Evolutionary conservation across 2,888 invertebrate species (phyloP), one percentile per base, ranked within the genome.

Genomic region (Pocota personata): DNA sequence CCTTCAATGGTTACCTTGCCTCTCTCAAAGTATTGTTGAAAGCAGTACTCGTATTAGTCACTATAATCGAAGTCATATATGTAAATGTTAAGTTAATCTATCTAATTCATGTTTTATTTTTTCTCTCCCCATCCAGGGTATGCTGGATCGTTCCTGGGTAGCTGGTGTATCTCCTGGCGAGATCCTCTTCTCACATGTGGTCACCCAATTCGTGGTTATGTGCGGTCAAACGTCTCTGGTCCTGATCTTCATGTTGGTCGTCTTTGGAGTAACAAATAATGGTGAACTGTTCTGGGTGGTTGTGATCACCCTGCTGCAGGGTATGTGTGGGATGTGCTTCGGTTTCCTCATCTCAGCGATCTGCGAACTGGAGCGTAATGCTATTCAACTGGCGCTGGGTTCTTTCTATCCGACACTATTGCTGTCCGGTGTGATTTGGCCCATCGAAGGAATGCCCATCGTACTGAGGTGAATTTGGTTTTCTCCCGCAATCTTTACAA

Each of bases 351-450:
- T 98, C 89, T 98, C 98, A 0, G 97, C 98, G 0, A 95, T 98
- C 43, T 98, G 98, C 93, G 97, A 97, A 91, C 93, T 98, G 87
- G 98, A 98, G 92, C 94, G 97, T 58, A 97, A 98, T 93, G 98
- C 98, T 46, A 98, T 98, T 91, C 98, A 98, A 90, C 93, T 98
- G 87, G 97, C 98, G 0, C 94, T 98, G 16, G 98, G 98, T 57
- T 98, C 98, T 52, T 98, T 98, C 93, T 98, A 98, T 93, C 98
- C 98, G 19, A 98, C 98, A 16, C 94, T 98, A 19, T 93, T 98
- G 76, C 94, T 98, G 57, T 97, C 97, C 89, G 98, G 98, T 73
- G 98, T 98, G 43, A 97, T 98, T 90, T 98, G 98, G 98, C 98
- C 98, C 78, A 96, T 98, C 86, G 98, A 98, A 92, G 98, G 98